These are phyloP conservation scores for Callimico goeldii DNA, from an alignment of 2,797 vertebrate species.

Conservation along the genomic window DNA sequence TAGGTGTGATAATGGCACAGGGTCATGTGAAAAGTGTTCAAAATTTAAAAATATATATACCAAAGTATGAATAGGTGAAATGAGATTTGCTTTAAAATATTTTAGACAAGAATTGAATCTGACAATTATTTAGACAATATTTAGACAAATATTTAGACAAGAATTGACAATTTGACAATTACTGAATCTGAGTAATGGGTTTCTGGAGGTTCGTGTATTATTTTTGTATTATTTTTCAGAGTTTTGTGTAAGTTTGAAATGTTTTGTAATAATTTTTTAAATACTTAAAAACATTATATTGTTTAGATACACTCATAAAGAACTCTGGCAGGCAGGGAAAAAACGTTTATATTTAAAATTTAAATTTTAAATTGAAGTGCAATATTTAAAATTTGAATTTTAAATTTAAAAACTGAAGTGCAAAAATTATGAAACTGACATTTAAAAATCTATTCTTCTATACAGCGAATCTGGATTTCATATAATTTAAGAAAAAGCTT, in stretches of 20 bases:
- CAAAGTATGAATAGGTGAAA: neutral
- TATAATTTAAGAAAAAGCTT: constrained; percentile 33
- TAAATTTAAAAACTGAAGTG: constrained; percentile 24
- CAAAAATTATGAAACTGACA: constrained; percentile 28
- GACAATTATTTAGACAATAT: no score
- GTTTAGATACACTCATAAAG: neutral
- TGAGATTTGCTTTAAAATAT: neutral
- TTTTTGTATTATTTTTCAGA: neutral
- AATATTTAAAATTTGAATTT: neutral
- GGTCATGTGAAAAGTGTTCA: neutral
- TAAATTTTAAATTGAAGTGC: neutral
- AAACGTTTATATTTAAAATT: neutral
- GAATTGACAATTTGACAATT: neutral
- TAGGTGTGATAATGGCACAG: neutral
- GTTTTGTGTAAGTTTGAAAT: neutral
- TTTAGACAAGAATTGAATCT: constrained; percentile 25
- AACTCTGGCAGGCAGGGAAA: neutral
- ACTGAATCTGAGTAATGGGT: neutral
- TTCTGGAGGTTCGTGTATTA: neutral
- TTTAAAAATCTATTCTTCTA: neutral
- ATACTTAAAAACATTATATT: neutral
- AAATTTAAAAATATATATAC: neutral
- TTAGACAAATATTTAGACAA: no score
- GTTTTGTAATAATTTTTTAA: constrained; percentile 15
- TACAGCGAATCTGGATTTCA: neutral